Percentiles rank a stretch among this genome's conserved stretches.
These are phyloP conservation scores for Cavia aperea DNA, from an alignment of 2,113 vertebrate genomes.

Conservation along the genomic window DNA sequence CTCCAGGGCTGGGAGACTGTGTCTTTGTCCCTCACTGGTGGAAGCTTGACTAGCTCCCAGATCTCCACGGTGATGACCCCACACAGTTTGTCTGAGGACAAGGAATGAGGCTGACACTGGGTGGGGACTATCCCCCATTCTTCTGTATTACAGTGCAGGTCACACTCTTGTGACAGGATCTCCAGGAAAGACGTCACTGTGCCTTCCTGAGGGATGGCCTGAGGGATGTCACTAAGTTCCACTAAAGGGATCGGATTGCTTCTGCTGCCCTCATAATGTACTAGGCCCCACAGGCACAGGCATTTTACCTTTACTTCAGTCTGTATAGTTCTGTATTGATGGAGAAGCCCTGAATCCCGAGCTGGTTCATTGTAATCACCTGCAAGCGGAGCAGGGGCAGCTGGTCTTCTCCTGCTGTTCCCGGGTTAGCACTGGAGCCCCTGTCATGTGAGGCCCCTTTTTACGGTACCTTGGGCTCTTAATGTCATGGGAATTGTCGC, in stretches of 20 bases:
- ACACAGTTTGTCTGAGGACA: not conserved
- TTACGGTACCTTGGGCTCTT: not conserved
- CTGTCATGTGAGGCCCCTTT: not conserved
- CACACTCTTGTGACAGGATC: fast-evolving
- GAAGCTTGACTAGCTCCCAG: not conserved
- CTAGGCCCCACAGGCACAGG: no score
- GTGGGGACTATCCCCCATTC: not conserved
- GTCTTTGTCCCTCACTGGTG: not conserved
- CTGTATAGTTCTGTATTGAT: not conserved
- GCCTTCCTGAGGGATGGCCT: not conserved
- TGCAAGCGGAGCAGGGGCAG: not conserved
- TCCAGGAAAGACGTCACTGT: fast-evolving
- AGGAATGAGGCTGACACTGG: no score
- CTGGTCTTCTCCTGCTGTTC: not conserved
- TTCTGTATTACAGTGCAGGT: not conserved
- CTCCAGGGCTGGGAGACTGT: not conserved
- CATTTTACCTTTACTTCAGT: not conserved
- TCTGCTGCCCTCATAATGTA: not conserved
- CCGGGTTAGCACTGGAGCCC: not conserved
- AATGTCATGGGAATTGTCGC: not conserved
- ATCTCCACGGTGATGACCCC: no score
- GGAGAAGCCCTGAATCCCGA: not conserved
- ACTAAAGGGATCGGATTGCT: not conserved
- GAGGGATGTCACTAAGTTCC: not conserved
- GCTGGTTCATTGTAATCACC: not conserved